Evolutionary conservation across 1,140 invertebrate genomes (phyloP).

Genomic region (Drosophila ambigua): DNA sequence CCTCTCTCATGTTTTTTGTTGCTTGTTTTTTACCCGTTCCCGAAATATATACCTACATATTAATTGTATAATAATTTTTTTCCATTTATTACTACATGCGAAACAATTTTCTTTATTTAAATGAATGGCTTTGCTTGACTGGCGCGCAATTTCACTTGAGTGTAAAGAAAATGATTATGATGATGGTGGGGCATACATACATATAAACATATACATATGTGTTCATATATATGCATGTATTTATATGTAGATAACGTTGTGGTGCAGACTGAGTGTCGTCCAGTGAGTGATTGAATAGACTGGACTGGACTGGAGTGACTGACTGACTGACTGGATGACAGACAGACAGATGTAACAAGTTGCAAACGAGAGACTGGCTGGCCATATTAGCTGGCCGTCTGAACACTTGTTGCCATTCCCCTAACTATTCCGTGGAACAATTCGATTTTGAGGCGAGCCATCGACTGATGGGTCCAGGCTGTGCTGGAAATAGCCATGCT

Average conservation of each 20-base stretch:
- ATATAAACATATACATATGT: no score
- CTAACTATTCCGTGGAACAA: constrained; percentile 43
- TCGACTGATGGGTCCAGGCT: constrained; percentile 70
- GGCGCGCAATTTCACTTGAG: constrained; percentile 67
- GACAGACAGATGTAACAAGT: constrained; percentile 36
- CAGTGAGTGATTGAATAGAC: no score
- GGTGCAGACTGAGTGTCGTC: no score
- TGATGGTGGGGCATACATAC: neutral
- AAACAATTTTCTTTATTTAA: constrained; percentile 77
- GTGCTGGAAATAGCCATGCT: constrained; percentile 69
- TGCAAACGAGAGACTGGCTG: constrained; percentile 32
- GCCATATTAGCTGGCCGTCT: constrained; percentile 1
- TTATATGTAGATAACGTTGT: constrained; percentile 10
- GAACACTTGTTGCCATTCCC: constrained; percentile 61
- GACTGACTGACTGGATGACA: constrained; percentile 13
- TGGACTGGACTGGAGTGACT: constrained; percentile 11
- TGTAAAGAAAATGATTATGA: constrained; percentile 37
- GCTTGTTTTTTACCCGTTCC: constrained; percentile 17
- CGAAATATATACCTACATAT: constrained; percentile 35
- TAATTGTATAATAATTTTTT: constrained; percentile 78
- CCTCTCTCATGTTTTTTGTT: constrained; percentile 4
- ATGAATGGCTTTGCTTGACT: constrained; percentile 72
- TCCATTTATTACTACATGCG: constrained; percentile 65
- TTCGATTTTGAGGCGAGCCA: constrained; percentile 61
- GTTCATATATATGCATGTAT: constrained; percentile 3